Conservation (phyloP, 1,140 invertebrate species). For the Anastrepha obliqua region DNA sequence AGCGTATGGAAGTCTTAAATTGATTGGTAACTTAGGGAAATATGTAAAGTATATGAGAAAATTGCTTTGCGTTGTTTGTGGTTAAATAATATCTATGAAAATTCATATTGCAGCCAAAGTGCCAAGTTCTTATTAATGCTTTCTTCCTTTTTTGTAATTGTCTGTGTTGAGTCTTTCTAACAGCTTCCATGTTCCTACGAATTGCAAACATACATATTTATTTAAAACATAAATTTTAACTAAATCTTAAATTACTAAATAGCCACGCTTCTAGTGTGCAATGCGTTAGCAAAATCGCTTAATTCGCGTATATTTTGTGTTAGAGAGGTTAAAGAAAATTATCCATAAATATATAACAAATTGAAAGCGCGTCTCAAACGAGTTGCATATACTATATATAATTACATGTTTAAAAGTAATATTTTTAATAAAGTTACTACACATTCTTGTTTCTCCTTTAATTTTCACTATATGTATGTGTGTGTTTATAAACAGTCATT, state of each 20-base stretch:
- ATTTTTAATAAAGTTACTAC: constrained; percentile 18
- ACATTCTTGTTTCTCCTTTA: background rate
- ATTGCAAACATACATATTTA: background rate
- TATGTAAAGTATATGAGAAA: background rate
- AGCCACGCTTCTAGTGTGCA: background rate
- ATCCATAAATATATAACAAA: background rate
- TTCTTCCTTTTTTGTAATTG: background rate
- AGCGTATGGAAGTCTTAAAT: background rate
- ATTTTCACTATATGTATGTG: background rate
- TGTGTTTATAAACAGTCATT: constrained; percentile 6
- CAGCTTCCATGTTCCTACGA: constrained; percentile 5
- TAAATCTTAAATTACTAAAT: constrained; percentile 28
- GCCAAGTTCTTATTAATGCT: background rate
- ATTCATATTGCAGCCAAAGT: background rate
- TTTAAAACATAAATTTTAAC: constrained; percentile 42
- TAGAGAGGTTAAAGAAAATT: background rate
- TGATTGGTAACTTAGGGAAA: background rate
- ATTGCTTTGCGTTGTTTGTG: background rate
- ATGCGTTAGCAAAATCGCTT: background rate
- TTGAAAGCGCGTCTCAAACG: constrained; percentile 9
- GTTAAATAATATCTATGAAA: background rate
- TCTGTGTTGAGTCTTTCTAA: background rate
- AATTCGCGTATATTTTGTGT: background rate
- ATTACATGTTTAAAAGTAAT: constrained; percentile 26
- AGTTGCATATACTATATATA: background rate